phyloP scores from a whole-genome alignment of 2,797 vertebrate species.

The Lacerta bilineata region DNA sequence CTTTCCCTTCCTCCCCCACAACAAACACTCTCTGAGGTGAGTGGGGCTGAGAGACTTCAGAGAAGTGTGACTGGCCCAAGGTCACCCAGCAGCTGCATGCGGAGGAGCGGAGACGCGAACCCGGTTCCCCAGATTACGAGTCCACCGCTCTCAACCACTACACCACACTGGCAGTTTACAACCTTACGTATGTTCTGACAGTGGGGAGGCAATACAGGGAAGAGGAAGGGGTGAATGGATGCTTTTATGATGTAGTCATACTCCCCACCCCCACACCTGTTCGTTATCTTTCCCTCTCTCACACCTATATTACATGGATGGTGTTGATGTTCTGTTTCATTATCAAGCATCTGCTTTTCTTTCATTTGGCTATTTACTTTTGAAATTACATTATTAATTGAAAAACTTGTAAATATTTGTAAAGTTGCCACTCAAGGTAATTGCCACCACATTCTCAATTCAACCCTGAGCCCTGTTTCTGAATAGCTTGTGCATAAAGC shows the following conservation, averaged over 20 bases:
- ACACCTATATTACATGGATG: conserved; percentile 48
- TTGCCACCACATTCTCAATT: conserved; percentile 64
- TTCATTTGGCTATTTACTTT: conserved; percentile 72
- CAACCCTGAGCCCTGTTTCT: conserved; percentile 34
- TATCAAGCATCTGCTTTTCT: conserved; percentile 62
- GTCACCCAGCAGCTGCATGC: too few relatives aligned
- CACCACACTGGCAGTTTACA: too few relatives aligned
- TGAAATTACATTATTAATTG: conserved; percentile 72
- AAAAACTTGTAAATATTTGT: conserved; percentile 72
- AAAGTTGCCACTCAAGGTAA: conserved; percentile 69
- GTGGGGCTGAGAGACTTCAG: too few relatives aligned
- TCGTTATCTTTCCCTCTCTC: conserved; percentile 29
- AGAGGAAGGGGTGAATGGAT: too few relatives aligned
- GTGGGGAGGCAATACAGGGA: too few relatives aligned
- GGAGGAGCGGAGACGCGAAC: too few relatives aligned
- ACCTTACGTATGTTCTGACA: too few relatives aligned
- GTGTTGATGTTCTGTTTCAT: conserved; percentile 46
- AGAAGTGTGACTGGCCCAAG: too few relatives aligned
- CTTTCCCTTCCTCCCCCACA: too few relatives aligned
- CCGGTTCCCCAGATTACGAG: too few relatives aligned
- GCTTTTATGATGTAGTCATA: not conserved
- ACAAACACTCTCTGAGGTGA: too few relatives aligned
- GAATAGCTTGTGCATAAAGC: conserved; percentile 59
- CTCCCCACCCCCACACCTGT: not conserved
- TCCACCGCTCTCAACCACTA: too few relatives aligned